Conservation (phyloP, 2,797 vertebrate species). For the Zalophus californianus region DNA sequence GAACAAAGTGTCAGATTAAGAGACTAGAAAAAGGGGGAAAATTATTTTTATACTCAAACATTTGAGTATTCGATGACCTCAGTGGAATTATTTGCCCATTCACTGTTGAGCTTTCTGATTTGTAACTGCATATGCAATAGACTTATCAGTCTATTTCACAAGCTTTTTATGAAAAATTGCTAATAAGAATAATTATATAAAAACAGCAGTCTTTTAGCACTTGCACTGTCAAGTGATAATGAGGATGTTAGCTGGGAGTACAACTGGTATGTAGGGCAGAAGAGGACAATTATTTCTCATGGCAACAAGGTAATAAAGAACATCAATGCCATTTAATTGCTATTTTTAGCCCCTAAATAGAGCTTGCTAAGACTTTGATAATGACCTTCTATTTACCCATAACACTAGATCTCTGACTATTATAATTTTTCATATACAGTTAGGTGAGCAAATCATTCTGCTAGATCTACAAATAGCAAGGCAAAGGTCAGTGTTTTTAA, state of each 20-base stretch:
- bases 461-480: constrained; percentile 30
- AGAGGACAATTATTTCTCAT: constrained; percentile 70
- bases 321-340: constrained; percentile 46
- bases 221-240: constrained; percentile 71
- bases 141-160: constrained; percentile 39
- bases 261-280: constrained; percentile 22
- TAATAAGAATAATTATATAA: constrained; percentile 68
- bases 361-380: constrained; percentile 27
- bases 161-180: constrained; percentile 51
- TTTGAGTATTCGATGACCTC: constrained; percentile 39
- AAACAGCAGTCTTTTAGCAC: constrained; percentile 41
- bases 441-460: background rate
- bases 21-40: background rate
- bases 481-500: background rate
- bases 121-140: constrained; percentile 50
- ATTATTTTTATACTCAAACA: background rate
- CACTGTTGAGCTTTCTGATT: constrained; percentile 57
- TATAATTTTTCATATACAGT: background rate
- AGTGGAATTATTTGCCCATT: constrained; percentile 40
- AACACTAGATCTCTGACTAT: background rate
- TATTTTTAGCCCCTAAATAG: constrained; percentile 54
- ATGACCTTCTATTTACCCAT: constrained; percentile 35
- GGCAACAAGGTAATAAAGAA: constrained; percentile 39
- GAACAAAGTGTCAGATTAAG: background rate
- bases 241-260: constrained; percentile 3